phyloP scores from a whole-genome alignment of 2,797 vertebrate species.

The Uromys caudimaculatus region DNA sequence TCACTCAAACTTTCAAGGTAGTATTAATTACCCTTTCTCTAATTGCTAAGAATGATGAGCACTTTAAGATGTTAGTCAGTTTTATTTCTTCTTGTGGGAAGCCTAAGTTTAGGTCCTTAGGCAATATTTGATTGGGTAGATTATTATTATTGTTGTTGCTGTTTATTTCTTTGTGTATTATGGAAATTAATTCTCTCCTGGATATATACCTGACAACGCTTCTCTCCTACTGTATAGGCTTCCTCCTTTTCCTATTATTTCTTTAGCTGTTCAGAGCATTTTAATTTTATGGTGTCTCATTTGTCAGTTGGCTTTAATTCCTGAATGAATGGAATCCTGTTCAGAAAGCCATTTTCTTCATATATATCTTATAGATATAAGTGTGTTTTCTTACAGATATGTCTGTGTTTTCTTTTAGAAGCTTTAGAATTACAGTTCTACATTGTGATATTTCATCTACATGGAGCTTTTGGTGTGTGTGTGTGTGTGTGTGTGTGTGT shows the following conservation, averaged over 20 bases:
- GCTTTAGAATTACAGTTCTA: background rate
- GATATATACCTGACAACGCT: background rate
- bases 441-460: background rate
- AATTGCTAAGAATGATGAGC: background rate
- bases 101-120: background rate
- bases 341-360: background rate
- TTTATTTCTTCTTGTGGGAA: background rate
- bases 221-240: background rate
- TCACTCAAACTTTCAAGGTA: background rate
- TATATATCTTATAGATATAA: background rate
- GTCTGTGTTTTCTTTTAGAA: background rate
- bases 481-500: background rate
- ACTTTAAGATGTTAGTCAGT: background rate
- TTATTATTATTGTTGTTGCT: too few species aligned
- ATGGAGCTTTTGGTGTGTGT: background rate
- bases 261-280: background rate
- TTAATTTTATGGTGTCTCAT: background rate
- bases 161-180: background rate
- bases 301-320: background rate
- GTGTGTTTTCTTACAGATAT: background rate
- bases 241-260: background rate
- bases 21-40: background rate
- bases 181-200: background rate
- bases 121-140: background rate
- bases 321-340: background rate